Evolutionary conservation across 2,113 vertebrate species (phyloP).

Genomic region (Ascaphus truei): DNA sequence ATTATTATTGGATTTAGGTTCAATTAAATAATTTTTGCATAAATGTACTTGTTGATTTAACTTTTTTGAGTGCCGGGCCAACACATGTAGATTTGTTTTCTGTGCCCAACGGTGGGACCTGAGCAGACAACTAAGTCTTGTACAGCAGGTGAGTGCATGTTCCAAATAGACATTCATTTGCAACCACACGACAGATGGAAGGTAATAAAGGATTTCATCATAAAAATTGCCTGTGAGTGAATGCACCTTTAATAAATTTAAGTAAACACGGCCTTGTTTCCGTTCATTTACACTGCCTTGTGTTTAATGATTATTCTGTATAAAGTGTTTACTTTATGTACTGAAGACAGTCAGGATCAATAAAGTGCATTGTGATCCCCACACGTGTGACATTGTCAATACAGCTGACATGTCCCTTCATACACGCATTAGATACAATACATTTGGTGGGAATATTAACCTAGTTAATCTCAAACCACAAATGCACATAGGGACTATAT

Average conservation of each 20-base stretch:
- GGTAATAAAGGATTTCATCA: neutral
- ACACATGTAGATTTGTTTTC: too few species aligned
- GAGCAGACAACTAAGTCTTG: too few species aligned
- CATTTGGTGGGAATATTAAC: too few species aligned
- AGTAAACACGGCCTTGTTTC: neutral
- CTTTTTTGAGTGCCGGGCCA: too few species aligned
- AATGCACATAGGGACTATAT: too few species aligned
- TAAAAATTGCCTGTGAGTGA: neutral
- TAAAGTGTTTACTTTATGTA: constrained; percentile 29
- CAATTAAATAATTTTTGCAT: too few species aligned
- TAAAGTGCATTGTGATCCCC: constrained; percentile 41
- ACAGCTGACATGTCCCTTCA: constrained; percentile 41
- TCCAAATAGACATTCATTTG: too few species aligned
- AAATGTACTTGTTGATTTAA: too few species aligned
- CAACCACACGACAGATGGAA: neutral
- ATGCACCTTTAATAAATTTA: neutral
- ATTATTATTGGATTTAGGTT: too few species aligned
- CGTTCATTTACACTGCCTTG: neutral
- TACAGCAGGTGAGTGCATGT: too few species aligned
- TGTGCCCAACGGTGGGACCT: too few species aligned
- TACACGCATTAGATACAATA: constrained; percentile 30
- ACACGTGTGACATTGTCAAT: constrained; percentile 23
- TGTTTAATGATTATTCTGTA: constrained; percentile 47
- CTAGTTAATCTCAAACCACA: too few species aligned
- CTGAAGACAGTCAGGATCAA: constrained; percentile 45